Evolutionary conservation across 2,888 invertebrate species (phyloP).

Genomic region (Abscondita cerata): DNA sequence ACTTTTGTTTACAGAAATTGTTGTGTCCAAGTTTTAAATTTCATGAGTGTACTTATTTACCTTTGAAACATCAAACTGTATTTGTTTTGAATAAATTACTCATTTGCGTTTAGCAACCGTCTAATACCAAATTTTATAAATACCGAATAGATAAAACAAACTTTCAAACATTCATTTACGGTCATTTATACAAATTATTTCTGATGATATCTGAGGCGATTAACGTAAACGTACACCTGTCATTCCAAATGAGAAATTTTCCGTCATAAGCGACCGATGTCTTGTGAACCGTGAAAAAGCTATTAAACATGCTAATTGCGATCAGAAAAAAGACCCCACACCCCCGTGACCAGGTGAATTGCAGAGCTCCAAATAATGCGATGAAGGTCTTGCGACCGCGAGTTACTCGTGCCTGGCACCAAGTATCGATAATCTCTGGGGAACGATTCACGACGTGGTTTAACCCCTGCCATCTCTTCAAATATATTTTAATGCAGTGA

Average conservation of each 20-base stretch:
- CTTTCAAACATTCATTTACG: too few species aligned
- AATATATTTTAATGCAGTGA: slow-evolving; percentile 42
- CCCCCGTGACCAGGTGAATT: slow-evolving; percentile 31
- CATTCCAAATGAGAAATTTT: slow-evolving; percentile 19
- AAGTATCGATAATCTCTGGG: slow-evolving; percentile 53
- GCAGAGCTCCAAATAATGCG: slow-evolving; percentile 29
- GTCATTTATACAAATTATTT: too few species aligned
- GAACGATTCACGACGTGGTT: slow-evolving; percentile 37
- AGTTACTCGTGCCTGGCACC: slow-evolving; percentile 53
- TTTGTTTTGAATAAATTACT: too few species aligned
- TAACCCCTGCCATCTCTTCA: slow-evolving; percentile 40
- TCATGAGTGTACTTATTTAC: too few species aligned
- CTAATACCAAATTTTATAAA: too few species aligned
- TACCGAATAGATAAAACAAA: too few species aligned
- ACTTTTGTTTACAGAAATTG: too few species aligned
- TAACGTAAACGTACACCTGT: not conserved
- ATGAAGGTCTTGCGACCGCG: slow-evolving; percentile 32
- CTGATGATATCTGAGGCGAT: too few species aligned
- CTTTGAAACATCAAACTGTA: too few species aligned
- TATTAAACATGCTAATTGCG: slow-evolving; percentile 50
- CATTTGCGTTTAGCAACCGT: too few species aligned
- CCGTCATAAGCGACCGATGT: slow-evolving; percentile 25
- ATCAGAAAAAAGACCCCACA: slow-evolving; percentile 25
- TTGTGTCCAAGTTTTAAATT: too few species aligned
- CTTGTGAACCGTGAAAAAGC: slow-evolving; percentile 44